A percentile compares a stretch with the other conserved stretches of the same genome.
Evolutionary conservation across 2,797 vertebrate species (phyloP).

Genomic region (Paedocypris micromegethes): DNA sequence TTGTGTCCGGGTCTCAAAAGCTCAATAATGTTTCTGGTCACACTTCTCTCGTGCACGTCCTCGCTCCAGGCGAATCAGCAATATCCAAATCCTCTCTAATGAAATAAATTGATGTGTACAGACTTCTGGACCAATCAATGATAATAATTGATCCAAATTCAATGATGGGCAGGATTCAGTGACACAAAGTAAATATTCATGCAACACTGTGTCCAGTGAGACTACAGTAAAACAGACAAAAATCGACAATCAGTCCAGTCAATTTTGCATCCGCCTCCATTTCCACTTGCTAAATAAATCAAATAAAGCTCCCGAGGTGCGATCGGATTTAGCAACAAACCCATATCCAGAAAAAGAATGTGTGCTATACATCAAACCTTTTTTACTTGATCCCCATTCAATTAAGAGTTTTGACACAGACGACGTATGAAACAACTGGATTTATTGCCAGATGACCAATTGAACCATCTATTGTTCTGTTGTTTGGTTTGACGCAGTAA

Average conservation of each 20-base stretch:
- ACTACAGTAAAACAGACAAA: slow-evolving; percentile 17
- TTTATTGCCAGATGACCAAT: slow-evolving; percentile 14
- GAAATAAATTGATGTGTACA: slow-evolving; percentile 35
- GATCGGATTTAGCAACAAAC: background rate
- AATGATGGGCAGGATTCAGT: slow-evolving; percentile 14
- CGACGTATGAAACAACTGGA: slow-evolving; percentile 7
- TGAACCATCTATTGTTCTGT: slow-evolving; percentile 20
- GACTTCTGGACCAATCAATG: slow-evolving; percentile 32
- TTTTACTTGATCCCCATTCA: background rate
- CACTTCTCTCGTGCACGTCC: background rate
- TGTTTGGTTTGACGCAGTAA: slow-evolving; percentile 4
- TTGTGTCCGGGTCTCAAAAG: no score
- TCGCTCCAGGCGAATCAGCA: slow-evolving; percentile 14
- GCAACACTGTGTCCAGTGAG: slow-evolving; percentile 10
- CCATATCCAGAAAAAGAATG: background rate
- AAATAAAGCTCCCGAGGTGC: slow-evolving; percentile 16
- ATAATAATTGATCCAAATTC: slow-evolving; percentile 45
- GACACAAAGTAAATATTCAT: slow-evolving; percentile 34
- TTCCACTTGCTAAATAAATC: background rate
- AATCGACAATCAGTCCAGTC: slow-evolving; percentile 20
- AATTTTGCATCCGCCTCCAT: slow-evolving; percentile 21
- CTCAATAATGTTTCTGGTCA: no score
- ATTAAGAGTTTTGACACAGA: background rate
- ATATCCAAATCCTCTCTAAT: slow-evolving; percentile 29
- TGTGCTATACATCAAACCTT: background rate